These are phyloP conservation scores for Aotus griseimembra DNA, from an alignment of 2,797 vertebrate species.

Conservation along the genomic window DNA sequence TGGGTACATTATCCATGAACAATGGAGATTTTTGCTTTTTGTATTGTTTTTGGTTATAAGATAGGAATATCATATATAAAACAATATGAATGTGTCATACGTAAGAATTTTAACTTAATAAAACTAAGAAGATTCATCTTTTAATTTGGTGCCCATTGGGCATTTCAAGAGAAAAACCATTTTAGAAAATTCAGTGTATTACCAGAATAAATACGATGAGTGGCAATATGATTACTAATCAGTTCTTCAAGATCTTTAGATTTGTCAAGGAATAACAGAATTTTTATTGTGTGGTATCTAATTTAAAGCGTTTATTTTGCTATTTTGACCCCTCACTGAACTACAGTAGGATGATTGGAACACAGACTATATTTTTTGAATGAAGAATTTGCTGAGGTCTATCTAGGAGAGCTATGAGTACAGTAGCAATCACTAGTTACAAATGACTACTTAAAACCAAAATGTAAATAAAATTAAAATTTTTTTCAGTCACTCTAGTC, in stretches of 20 bases:
- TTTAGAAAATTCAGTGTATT: constrained; percentile 38
- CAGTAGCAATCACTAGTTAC: background rate
- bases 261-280: background rate
- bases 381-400: background rate
- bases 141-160: background rate
- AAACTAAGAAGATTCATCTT: constrained; percentile 20
- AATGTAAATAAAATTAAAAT: background rate
- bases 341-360: background rate
- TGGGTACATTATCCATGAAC: background rate
- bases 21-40: background rate
- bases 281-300: background rate
- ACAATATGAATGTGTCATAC: background rate
- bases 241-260: background rate
- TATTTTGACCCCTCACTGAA: background rate
- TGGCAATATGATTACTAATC: background rate
- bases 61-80: background rate
- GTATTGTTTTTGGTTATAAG: background rate
- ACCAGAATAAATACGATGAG: background rate
- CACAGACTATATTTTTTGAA: constrained; percentile 1
- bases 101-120: constrained; percentile 31
- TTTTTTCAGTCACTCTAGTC: background rate
- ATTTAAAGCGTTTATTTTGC: background rate
- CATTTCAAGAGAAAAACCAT: constrained; percentile 10
- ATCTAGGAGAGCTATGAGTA: background rate
- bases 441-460: background rate